Percentiles rank a stretch among this genome's conserved stretches.
Conservation (phyloP, 2,113 vertebrate species). For the Phaethornis superciliosus region DNA sequence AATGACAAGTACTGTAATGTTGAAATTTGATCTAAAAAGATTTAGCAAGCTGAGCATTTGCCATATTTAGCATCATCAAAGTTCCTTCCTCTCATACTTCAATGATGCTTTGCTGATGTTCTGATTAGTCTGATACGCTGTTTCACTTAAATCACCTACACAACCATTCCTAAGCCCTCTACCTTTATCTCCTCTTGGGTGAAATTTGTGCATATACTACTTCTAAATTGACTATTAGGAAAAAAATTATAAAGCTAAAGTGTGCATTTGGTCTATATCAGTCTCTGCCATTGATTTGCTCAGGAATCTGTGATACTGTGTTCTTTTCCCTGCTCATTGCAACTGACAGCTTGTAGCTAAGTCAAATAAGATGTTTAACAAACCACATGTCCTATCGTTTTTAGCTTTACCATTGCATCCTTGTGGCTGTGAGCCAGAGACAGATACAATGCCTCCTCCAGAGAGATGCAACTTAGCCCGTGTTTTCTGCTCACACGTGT, state of each 20-base stretch:
- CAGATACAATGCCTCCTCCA: background rate
- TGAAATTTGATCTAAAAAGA: conserved; percentile 85
- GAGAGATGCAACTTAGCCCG: background rate
- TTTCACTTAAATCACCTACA: conserved; percentile 60
- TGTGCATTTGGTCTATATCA: background rate
- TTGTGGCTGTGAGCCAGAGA: conserved; percentile 48
- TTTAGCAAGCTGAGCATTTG: conserved; percentile 86
- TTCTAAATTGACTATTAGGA: background rate
- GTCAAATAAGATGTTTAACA: conserved; percentile 74
- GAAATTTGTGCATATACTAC: background rate
- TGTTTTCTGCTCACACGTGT: background rate
- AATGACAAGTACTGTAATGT: conserved; percentile 57
- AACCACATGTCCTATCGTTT: conserved; percentile 58
- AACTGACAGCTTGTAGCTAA: conserved; percentile 58
- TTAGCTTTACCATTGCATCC: conserved; percentile 56
- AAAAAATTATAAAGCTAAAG: background rate
- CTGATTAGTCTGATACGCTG: conserved; percentile 83
- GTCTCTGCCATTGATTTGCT: conserved; percentile 33
- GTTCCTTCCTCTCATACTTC: conserved; percentile 84
- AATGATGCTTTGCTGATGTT: conserved; percentile 81
- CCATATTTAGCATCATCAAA: conserved; percentile 87
- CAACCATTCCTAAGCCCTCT: conserved; percentile 29
- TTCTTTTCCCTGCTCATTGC: conserved; percentile 29
- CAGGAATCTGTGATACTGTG: conserved; percentile 24
- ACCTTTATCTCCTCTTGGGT: conserved; percentile 35